A percentile compares a stretch with the other conserved stretches of the same genome.
These are phyloP conservation scores for Petrocephalus zakoni DNA, from an alignment of 2,113 vertebrate genomes.

Conservation along the genomic window DNA sequence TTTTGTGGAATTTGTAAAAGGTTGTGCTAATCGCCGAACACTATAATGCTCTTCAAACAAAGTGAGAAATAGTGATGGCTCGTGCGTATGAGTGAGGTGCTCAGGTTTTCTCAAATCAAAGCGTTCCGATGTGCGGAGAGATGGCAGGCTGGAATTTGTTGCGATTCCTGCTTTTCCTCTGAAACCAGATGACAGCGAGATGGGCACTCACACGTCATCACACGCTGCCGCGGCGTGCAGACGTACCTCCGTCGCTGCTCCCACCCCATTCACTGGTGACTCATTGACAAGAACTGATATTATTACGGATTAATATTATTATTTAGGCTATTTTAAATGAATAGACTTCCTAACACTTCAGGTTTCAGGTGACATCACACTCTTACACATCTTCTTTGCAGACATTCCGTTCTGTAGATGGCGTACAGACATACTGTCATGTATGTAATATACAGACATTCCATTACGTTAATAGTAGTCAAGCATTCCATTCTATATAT, in stretches of 20 bases:
- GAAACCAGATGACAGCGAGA: not conserved
- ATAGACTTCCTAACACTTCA: not conserved
- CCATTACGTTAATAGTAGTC: not conserved
- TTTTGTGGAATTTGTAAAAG: not conserved
- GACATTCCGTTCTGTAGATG: not conserved
- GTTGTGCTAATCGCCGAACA: not conserved
- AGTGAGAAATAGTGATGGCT: not conserved
- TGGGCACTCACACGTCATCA: not conserved
- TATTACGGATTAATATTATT: not conserved
- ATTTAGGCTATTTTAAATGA: not conserved
- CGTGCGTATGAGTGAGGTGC: not conserved
- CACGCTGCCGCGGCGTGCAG: not conserved
- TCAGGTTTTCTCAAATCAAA: not conserved
- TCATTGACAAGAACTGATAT: not conserved
- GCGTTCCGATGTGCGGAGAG: not conserved
- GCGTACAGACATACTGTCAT: not conserved
- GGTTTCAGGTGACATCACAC: not conserved
- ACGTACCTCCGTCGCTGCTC: not conserved
- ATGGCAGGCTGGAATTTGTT: not conserved
- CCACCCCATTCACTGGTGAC: not conserved
- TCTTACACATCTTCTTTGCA: not conserved
- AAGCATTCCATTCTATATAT: not conserved
- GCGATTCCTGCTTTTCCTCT: not conserved
- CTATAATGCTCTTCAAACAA: not conserved
- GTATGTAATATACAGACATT: not conserved